Evolutionary conservation across 1,140 invertebrate genomes (phyloP), one percentile per base, ranked within the genome.

Genomic region (Drosophila prosaltans): DNA sequence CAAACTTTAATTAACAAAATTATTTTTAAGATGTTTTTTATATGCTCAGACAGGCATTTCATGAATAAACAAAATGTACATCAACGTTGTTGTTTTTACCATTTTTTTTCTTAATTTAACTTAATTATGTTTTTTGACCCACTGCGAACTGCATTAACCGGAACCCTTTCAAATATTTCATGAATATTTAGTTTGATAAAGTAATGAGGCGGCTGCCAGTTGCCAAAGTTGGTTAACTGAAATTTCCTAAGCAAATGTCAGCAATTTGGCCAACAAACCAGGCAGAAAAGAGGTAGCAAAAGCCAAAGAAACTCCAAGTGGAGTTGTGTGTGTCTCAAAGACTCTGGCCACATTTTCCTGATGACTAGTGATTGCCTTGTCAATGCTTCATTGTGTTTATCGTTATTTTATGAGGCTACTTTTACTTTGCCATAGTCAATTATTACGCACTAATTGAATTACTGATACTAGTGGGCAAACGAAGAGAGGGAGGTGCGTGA

Each of bases 361-460:
- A 76, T 68, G 69, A 72, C 39, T 68, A 76, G 80, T 83, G 21
- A 51, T 51, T 83, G 75, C 72, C 65, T 57, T 84, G 81, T 69
- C 66, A 69, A 67, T 57, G 24, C 57, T 43, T 72, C 70, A 76
- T 69, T 70, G 64, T 55, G 21, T 51, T 51, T 51, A 51, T 51
- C 28, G 74, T 61, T 78, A 58, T 74, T 74, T 78, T 61, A 45
- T 65, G 74, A 75, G 78, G 36, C 48, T 61, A 78, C 78, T 86
- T 81, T 78, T 68, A 72, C 80, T 86, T 79, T 26, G 10, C 21
- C 45, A 51, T 24, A 51, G 45, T 21, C 45, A 51, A 51, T 51
- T 51, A 51, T 51, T 74, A 71, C 75, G 64, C 75, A 80, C 83
- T 88, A 88, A 86, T 86, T 86, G 75, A 86, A 88, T 86, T 86